Evolutionary conservation across 2,888 invertebrate genomes (phyloP).

Genomic region (Rapana venosa): DNA sequence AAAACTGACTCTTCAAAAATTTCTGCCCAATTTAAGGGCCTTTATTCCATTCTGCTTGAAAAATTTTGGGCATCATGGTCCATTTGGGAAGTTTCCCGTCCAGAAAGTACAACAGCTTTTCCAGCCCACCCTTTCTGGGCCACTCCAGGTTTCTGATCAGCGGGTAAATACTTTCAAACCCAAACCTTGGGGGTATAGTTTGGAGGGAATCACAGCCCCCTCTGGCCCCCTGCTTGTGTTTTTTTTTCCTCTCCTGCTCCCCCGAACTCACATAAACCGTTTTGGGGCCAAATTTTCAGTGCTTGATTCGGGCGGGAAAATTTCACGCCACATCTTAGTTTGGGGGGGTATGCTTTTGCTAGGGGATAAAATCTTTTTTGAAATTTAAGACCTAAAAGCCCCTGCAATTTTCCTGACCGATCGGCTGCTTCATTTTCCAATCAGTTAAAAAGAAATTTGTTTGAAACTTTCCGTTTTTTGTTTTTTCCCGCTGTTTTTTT

Average conservation of each 20-base stretch:
- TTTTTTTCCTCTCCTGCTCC: not conserved
- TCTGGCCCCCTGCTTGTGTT: not conserved
- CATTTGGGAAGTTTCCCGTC: not conserved
- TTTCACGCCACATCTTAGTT: not conserved
- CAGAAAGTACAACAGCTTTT: constrained; percentile 25
- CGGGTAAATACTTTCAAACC: constrained; percentile 21
- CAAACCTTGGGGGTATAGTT: not conserved
- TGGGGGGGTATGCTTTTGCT: not conserved
- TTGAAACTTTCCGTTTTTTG: not conserved
- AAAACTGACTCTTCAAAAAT: not conserved
- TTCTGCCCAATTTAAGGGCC: not conserved
- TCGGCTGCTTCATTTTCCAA: not conserved
- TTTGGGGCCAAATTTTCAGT: not conserved
- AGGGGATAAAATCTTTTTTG: not conserved
- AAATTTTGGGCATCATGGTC: not conserved
- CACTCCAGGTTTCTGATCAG: constrained; percentile 33
- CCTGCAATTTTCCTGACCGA: not conserved
- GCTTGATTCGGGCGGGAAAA: not conserved
- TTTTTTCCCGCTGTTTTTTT: not conserved
- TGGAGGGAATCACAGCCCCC: too few relatives aligned
- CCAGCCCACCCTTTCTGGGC: constrained; percentile 25
- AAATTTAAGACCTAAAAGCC: not conserved
- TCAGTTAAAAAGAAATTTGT: not conserved
- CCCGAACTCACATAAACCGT: not conserved
- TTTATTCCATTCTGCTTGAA: not conserved